Percentiles rank a stretch among this genome's conserved stretches.
These are phyloP conservation scores for Peromyscus leucopus DNA, from an alignment of 2,113 vertebrate species.

Conservation along the genomic window DNA sequence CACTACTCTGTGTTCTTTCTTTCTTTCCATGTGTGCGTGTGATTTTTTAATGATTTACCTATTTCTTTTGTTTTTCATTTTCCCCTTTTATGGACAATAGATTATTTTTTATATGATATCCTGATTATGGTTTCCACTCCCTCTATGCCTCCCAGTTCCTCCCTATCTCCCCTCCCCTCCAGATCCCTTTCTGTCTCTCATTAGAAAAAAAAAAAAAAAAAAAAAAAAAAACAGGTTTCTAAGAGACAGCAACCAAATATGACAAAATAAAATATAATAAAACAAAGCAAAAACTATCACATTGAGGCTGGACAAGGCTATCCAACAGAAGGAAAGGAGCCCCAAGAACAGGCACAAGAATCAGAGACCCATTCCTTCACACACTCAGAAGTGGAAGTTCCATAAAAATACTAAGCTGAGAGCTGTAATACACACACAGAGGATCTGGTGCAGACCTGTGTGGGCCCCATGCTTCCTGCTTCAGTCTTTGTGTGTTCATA, in stretches of 20 bases:
- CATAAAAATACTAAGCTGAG: not conserved
- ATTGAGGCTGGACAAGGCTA: not conserved
- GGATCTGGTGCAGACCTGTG: not conserved
- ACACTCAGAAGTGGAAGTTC: not conserved
- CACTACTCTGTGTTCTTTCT: not conserved
- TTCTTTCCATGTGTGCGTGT: not conserved
- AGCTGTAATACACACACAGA: not conserved
- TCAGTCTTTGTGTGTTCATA: not conserved
- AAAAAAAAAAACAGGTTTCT: not conserved
- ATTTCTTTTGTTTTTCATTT: not conserved
- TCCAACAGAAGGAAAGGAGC: not conserved
- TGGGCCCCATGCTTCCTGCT: not conserved
- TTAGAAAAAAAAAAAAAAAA: not conserved
- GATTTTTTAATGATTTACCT: not conserved
- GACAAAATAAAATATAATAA: not conserved
- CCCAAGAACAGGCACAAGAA: not conserved
- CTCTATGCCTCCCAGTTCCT: not conserved
- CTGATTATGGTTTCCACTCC: not conserved
- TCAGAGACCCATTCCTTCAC: not conserved
- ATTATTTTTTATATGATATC: not conserved
- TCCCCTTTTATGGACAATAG: not conserved
- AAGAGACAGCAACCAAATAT: not conserved
- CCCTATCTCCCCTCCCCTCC: not conserved
- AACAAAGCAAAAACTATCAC: not conserved
- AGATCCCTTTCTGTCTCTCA: not conserved